Evolutionary conservation across 2,113 vertebrate species (phyloP).

Genomic region (Hucho hucho): DNA sequence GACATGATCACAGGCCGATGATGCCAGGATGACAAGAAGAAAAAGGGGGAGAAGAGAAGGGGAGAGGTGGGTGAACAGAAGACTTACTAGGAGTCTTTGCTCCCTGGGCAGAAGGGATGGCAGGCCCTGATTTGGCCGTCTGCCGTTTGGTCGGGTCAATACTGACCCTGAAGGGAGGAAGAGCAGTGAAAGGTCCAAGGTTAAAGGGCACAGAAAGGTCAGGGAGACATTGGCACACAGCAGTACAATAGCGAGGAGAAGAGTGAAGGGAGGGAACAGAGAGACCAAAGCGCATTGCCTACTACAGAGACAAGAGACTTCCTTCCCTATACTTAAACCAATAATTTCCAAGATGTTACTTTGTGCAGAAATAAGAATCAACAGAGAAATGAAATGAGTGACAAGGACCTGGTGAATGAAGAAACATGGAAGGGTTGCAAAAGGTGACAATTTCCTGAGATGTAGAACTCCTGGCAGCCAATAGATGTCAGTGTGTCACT

Average conservation of each 20-base stretch:
- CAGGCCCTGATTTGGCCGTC: conserved; percentile 75
- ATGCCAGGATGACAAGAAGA: conserved; percentile 20
- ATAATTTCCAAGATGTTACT: conserved; percentile 14
- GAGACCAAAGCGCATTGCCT: not conserved
- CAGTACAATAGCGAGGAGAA: conserved; percentile 21
- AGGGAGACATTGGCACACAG: conserved; percentile 57
- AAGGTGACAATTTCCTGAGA: not conserved
- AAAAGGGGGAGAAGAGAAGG: conserved; percentile 27
- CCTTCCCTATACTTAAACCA: too few species aligned
- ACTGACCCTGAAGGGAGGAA: conserved; percentile 78
- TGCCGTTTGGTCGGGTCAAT: conserved; percentile 81
- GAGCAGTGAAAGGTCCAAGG: conserved; percentile 61
- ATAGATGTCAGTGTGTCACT: conserved; percentile 1
- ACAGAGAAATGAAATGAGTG: conserved; percentile 10
- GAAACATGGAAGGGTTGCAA: not conserved
- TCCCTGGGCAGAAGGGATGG: conserved; percentile 70
- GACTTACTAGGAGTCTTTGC: conserved; percentile 83
- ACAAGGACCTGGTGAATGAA: not conserved
- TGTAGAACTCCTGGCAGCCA: not conserved
- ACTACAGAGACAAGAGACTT: not conserved
- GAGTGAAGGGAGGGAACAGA: not conserved
- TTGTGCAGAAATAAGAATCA: not conserved
- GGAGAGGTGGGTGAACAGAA: conserved; percentile 65
- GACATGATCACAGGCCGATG: conserved; percentile 30
- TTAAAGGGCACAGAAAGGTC: conserved; percentile 60